Base-by-base conservation (phyloP, 2,888 invertebrate genomes). In the Marronus borbonicus region DNA sequence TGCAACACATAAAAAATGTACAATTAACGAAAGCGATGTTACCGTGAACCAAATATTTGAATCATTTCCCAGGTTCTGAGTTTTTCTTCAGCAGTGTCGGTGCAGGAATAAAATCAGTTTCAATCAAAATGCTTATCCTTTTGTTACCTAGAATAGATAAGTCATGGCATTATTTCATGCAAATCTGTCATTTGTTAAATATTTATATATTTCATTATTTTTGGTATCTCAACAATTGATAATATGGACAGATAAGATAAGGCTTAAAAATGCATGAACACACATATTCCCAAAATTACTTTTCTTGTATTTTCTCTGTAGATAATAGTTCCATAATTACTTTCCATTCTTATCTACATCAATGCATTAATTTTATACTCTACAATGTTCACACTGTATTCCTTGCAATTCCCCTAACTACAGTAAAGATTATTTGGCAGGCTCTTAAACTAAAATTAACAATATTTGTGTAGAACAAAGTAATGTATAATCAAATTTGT, bases 181-280 rank as follows among this genome's bases (percentile, higher is more conserved):
- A 31, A 31, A 31, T 55, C 55, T 24, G 12, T 60, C 60, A 10
- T 55, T 17, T 31, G 3, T 14, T 28, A 62, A 62, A 62, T 62
- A 62, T 31, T 12, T 28, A 31, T 8, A 2, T 31, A 28, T 62
- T 62, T 62, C 62, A 62, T 62, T 62, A 62, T 62, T 62, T 62
- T 28, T 62, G 31, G 62, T 31, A 62, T 62, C 62, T 62, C 31
- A 62, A 62, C 62, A 14, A 62, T 62, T 62, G 55, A 55, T 55
- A 55, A 55, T 17, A n/a, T n/a, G 55, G n/a, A 55, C 7, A 31
- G 62, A 62, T 62, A 62, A 62, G 62, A 62, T 62, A 62, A 62
- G 12, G 55, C 17, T 31, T 24, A 20, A 31, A 55, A 62, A 62
- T 31, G 62, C 31, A 62, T 62, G 24, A 5, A 12, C 24, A 62